Evolutionary conservation across 1,140 invertebrate genomes (phyloP).

Genomic region (Palaemon carinicauda): DNA sequence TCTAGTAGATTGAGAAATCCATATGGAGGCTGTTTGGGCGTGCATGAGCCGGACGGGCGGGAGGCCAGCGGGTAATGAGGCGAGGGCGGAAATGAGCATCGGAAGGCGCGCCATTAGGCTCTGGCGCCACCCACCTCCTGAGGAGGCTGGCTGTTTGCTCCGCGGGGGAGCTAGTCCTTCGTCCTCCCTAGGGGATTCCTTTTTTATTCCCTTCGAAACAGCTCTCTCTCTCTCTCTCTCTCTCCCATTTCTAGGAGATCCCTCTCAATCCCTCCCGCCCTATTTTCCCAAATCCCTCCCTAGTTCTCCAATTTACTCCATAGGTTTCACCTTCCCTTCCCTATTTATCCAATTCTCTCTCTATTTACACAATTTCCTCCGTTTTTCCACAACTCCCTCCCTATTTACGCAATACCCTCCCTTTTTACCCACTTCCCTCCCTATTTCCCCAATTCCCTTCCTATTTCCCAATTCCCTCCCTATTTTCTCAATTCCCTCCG

Average conservation of each 20-base stretch:
- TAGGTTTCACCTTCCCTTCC: background rate
- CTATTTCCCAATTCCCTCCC: background rate
- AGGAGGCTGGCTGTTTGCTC: background rate
- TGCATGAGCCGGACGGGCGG: too few relatives aligned
- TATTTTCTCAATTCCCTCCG: background rate
- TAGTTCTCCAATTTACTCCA: too few relatives aligned
- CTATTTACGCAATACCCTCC: background rate
- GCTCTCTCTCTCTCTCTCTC: background rate
- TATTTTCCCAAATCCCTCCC: background rate
- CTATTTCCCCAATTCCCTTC: too few relatives aligned
- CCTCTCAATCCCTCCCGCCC: background rate
- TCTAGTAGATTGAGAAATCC: too few relatives aligned
- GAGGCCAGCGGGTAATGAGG: background rate
- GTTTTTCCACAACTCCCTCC: background rate
- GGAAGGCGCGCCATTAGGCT: conserved; percentile 12
- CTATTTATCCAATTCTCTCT: background rate
- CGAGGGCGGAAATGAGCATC: conserved; percentile 11
- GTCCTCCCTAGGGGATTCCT: background rate
- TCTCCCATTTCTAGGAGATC: background rate
- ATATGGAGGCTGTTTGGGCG: too few relatives aligned
- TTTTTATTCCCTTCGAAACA: background rate
- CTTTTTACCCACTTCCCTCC: background rate
- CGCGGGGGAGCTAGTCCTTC: background rate
- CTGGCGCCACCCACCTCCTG: background rate
- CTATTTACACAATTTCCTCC: too few relatives aligned